Percentiles rank a stretch among this genome's conserved stretches.
Conservation (phyloP, 1,140 invertebrate species). For the Idris sp. region DNA sequence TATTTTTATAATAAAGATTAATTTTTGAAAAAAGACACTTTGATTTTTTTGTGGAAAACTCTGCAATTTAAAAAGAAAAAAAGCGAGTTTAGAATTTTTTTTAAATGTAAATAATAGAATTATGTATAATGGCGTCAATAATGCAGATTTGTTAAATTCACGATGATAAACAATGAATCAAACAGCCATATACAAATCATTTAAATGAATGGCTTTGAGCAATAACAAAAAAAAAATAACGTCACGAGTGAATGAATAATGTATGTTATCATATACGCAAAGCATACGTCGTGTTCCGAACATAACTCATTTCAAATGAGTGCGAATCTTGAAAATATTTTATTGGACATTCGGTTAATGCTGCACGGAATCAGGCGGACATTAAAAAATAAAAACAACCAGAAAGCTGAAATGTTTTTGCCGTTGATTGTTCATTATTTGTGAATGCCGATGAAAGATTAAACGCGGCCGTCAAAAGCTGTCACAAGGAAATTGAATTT, state of each 20-base stretch:
- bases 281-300: slow-evolving; percentile 9
- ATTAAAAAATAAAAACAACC: slow-evolving; percentile 1
- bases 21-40: no score
- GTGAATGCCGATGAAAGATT: slow-evolving; percentile 44
- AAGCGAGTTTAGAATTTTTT: no score
- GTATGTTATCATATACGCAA: slow-evolving; percentile 30
- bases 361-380: slow-evolving; percentile 8
- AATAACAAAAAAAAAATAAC: no score
- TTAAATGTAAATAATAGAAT: no score
- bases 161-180: slow-evolving; percentile 36
- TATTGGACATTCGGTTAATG: slow-evolving; percentile 35
- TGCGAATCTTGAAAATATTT: slow-evolving; percentile 50
- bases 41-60: no score
- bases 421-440: slow-evolving; percentile 53
- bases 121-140: slow-evolving; percentile 1
- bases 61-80: no score
- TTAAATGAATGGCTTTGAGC: slow-evolving; percentile 19
- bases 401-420: slow-evolving; percentile 30
- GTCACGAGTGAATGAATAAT: slow-evolving; percentile 41
- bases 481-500: slow-evolving; percentile 52
- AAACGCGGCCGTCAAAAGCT: slow-evolving; percentile 40
- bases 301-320: slow-evolving; percentile 41
- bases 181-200: slow-evolving; percentile 27
- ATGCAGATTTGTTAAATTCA: slow-evolving; percentile 19
- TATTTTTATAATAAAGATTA: no score